Evolutionary conservation across 37 sponge, comb jelly and placozoan genomes (phyloP).

Genomic region (Oopsacas minuta): DNA sequence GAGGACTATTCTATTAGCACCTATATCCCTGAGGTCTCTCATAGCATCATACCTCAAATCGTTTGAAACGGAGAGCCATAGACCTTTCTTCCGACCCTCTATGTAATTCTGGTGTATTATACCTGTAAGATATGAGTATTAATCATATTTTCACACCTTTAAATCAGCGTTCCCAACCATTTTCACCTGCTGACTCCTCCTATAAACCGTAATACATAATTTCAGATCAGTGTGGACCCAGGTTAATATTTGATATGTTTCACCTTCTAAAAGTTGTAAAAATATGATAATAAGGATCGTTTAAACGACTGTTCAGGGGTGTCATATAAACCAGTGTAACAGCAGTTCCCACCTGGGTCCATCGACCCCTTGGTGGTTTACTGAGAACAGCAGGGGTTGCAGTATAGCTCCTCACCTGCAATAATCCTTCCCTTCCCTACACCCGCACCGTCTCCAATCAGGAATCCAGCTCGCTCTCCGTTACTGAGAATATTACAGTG

Average conservation of each 20-base stretch:
- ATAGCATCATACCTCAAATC: conserved; percentile 82
- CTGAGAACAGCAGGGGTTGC: background rate
- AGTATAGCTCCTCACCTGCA: conserved; percentile 43
- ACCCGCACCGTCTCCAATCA: conserved; percentile 94
- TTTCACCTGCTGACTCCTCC: too few relatives aligned
- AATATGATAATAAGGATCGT: too few relatives aligned
- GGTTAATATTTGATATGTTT: too few relatives aligned
- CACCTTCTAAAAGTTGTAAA: too few relatives aligned
- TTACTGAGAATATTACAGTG: conserved; percentile 74
- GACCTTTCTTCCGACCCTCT: conserved; percentile 73
- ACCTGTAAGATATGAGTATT: conserved; percentile 6
- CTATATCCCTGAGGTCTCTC: conserved; percentile 69
- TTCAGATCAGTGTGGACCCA: too few relatives aligned
- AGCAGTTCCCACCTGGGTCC: too few relatives aligned
- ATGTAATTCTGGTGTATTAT: conserved; percentile 91
- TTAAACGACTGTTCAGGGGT: too few relatives aligned
- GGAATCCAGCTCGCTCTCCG: conserved; percentile 66
- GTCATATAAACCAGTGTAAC: too few relatives aligned
- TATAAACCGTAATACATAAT: too few relatives aligned
- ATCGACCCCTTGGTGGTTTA: too few relatives aligned
- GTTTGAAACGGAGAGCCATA: conserved; percentile 90
- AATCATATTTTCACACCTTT: background rate
- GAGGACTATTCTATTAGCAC: conserved; percentile 65
- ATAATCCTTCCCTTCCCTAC: conserved; percentile 87
- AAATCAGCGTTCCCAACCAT: background rate